Conservation (phyloP, 1,140 invertebrate genomes). For the Brachionus manjavacas region DNA sequence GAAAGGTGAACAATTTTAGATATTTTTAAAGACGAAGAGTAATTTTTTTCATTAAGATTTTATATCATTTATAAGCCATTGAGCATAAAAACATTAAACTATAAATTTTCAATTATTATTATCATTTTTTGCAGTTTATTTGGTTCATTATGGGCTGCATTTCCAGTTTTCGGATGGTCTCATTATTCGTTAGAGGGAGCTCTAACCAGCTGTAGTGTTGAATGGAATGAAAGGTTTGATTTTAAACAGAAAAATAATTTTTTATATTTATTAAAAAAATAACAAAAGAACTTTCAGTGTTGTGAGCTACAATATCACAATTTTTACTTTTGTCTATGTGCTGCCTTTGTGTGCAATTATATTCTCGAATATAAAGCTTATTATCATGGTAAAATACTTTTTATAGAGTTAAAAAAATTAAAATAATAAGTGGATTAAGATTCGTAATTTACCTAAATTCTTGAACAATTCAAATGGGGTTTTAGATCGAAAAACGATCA, state of each 20-base stretch:
- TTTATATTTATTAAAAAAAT: not conserved
- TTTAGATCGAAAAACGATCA: not conserved
- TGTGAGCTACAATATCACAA: slow-evolving; percentile 20
- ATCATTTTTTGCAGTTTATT: not conserved
- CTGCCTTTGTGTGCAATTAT: not conserved
- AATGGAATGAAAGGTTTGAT: slow-evolving; percentile 21
- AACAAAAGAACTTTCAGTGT: not conserved
- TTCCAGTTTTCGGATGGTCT: slow-evolving; percentile 23
- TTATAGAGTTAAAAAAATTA: not conserved
- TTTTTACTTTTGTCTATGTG: slow-evolving; percentile 10
- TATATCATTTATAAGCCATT: slow-evolving; percentile 21
- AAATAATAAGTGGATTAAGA: not conserved
- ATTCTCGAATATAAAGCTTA: not conserved
- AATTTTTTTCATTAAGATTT: not conserved
- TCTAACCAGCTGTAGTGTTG: not conserved
- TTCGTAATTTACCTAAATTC: not conserved
- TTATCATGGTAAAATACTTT: not conserved
- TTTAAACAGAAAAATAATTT: not conserved
- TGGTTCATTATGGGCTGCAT: not conserved
- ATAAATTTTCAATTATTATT: not conserved
- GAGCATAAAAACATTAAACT: not conserved
- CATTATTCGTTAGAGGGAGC: slow-evolving; percentile 22
- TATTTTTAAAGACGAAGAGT: not conserved
- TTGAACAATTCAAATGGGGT: not conserved
- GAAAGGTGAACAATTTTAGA: not conserved